Evolutionary conservation across 2,113 vertebrate species (phyloP).

Genomic region (Ceratotherium simum): DNA sequence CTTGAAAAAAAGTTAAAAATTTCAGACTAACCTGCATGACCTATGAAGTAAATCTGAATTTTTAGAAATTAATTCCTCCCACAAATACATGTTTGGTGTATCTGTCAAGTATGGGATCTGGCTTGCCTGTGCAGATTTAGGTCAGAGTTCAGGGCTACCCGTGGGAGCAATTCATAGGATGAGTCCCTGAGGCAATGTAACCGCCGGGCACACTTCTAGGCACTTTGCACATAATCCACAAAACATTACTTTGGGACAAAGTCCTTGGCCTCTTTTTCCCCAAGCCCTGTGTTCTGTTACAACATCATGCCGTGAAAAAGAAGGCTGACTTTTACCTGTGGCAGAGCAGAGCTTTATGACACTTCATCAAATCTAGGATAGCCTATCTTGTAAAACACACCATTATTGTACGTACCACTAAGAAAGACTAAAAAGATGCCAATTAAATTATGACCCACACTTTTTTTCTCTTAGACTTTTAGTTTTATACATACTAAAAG

Average conservation of each 20-base stretch:
- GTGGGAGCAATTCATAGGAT: not conserved
- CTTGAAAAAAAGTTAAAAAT: conserved; percentile 7
- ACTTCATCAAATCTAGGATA: conserved; percentile 53
- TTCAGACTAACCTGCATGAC: not conserved
- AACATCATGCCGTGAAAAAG: not conserved
- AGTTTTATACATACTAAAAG: not conserved
- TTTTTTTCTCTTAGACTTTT: conserved; percentile 53
- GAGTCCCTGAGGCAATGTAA: not conserved
- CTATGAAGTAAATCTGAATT: not conserved
- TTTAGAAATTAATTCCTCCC: not conserved
- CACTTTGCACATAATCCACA: conserved; percentile 20
- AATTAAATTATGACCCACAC: conserved; percentile 11
- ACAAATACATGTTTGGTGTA: not conserved
- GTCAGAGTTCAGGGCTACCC: not conserved
- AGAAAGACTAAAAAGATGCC: conserved; percentile 35
- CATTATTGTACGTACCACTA: conserved; percentile 44
- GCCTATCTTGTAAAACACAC: conserved; percentile 39
- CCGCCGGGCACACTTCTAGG: not conserved
- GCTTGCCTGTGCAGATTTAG: not conserved
- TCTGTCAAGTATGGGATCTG: not conserved
- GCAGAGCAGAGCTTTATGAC: not conserved
- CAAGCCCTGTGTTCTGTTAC: conserved; percentile 37
- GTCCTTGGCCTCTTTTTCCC: conserved; percentile 40
- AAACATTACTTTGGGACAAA: not conserved
- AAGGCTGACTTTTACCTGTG: not conserved